Conservation (phyloP, 2,888 invertebrate species). For the Amblyteles armatorius region DNA sequence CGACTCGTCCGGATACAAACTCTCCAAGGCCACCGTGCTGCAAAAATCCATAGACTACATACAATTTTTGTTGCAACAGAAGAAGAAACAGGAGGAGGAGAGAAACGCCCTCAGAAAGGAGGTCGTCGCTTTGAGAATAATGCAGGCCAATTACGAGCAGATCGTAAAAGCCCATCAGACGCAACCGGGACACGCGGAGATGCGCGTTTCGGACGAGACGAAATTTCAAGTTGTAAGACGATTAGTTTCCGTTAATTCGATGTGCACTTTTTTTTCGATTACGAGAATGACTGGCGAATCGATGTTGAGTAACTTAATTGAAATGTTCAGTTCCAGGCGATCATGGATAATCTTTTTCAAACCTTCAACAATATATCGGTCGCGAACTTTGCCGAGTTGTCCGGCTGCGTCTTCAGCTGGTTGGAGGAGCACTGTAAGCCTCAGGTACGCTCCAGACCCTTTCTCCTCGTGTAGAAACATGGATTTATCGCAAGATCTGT, state of each 20-base stretch:
- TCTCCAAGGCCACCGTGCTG: constrained; percentile 97
- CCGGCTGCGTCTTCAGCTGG: constrained; percentile 98
- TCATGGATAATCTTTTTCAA: constrained; percentile 97
- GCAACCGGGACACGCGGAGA: constrained; percentile 94
- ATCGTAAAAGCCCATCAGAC: constrained; percentile 98
- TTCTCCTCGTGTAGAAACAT: background rate
- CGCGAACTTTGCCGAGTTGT: constrained; percentile 96
- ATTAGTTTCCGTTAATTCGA: background rate
- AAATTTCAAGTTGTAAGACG: constrained; percentile 96
- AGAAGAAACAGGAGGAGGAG: constrained; percentile 98
- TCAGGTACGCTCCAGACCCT: constrained; percentile 85
- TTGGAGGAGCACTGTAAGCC: constrained; percentile 99
- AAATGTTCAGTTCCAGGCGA: constrained; percentile 92
- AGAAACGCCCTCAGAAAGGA: constrained; percentile 95
- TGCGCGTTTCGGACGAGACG: constrained; percentile 96
- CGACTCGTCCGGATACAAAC: constrained; percentile 96
- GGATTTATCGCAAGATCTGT: background rate
- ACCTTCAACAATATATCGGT: constrained; percentile 96
- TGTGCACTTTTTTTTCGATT: background rate
- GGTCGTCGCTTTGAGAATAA: constrained; percentile 95
- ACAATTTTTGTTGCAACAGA: constrained; percentile 95
- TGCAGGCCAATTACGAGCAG: constrained; percentile 97
- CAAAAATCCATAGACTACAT: constrained; percentile 98
- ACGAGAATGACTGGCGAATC: background rate
- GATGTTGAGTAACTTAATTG: background rate